Conservation (phyloP, 2,888 invertebrate genomes). For the Hedya salicella region DNA sequence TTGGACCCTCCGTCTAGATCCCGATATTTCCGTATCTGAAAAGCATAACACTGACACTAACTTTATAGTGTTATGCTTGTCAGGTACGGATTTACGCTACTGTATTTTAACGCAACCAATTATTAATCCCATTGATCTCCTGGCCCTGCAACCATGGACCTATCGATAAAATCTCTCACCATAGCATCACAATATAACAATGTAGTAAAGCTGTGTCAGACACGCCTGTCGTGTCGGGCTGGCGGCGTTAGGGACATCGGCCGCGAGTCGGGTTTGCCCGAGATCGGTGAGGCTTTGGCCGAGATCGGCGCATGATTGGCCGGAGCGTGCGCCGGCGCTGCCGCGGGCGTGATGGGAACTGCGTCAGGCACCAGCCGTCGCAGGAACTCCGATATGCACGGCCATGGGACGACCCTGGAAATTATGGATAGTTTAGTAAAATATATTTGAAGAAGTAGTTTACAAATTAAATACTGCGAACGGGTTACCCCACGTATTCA, state of each 20-base stretch:
- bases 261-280: constrained; percentile 61
- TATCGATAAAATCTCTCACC: constrained; percentile 29
- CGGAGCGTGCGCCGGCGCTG: constrained; percentile 30
- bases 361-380: constrained; percentile 89
- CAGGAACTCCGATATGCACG: constrained; percentile 87
- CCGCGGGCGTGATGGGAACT: constrained; percentile 71
- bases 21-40: no score
- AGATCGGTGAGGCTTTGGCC: constrained; percentile 28
- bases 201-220: constrained; percentile 52
- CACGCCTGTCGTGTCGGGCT: constrained; percentile 71
- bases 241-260: constrained; percentile 72
- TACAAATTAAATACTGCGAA: no score
- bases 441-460: no score
- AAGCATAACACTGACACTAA: no score
- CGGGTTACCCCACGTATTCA: no score
- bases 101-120: neutral
- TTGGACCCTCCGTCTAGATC: no score
- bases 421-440: constrained; percentile 42
- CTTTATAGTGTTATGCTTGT: no score
- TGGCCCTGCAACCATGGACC: neutral
- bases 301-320: constrained; percentile 30
- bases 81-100: no score
- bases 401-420: constrained; percentile 91
- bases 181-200: constrained; percentile 24
- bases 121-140: neutral